These are phyloP conservation scores for Aplochiton taeniatus DNA, from an alignment of 2,797 vertebrate species.

Conservation along the genomic window DNA sequence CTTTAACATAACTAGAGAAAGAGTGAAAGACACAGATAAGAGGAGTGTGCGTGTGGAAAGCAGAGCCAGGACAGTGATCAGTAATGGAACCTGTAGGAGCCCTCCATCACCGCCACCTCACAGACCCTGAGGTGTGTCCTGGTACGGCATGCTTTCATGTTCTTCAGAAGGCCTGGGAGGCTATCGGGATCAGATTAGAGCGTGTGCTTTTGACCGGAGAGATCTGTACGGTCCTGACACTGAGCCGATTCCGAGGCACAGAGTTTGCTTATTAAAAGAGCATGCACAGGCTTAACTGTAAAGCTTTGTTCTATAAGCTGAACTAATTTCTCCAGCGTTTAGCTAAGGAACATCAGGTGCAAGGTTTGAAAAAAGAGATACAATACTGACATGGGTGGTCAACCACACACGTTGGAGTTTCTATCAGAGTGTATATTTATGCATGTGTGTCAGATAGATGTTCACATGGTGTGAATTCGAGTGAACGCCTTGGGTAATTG, in stretches of 20 bases:
- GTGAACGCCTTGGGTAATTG: constrained; percentile 45
- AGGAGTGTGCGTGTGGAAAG: too few relatives aligned
- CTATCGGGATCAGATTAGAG: neutral
- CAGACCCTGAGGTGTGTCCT: neutral
- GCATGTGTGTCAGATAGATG: constrained; percentile 12
- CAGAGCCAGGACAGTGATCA: too few relatives aligned
- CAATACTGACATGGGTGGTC: neutral
- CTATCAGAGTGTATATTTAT: constrained; percentile 31
- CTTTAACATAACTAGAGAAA: too few relatives aligned
- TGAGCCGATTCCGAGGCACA: too few relatives aligned
- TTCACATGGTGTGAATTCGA: constrained; percentile 30
- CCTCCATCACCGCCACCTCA: neutral
- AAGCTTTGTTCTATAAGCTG: too few relatives aligned
- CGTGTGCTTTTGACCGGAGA: too few relatives aligned
- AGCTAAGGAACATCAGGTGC: neutral
- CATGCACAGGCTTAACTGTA: too few relatives aligned
- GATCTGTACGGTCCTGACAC: too few relatives aligned
- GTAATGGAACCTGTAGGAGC: too few relatives aligned
- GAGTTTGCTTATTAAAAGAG: too few relatives aligned
- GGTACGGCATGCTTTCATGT: neutral
- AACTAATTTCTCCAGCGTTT: too few relatives aligned
- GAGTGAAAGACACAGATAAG: too few relatives aligned
- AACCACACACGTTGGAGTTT: neutral
- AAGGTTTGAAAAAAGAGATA: neutral
- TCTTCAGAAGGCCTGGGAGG: neutral